These are phyloP conservation scores for Tricholaema leucomelas DNA, from an alignment of 2,113 vertebrate species.

Conservation along the genomic window DNA sequence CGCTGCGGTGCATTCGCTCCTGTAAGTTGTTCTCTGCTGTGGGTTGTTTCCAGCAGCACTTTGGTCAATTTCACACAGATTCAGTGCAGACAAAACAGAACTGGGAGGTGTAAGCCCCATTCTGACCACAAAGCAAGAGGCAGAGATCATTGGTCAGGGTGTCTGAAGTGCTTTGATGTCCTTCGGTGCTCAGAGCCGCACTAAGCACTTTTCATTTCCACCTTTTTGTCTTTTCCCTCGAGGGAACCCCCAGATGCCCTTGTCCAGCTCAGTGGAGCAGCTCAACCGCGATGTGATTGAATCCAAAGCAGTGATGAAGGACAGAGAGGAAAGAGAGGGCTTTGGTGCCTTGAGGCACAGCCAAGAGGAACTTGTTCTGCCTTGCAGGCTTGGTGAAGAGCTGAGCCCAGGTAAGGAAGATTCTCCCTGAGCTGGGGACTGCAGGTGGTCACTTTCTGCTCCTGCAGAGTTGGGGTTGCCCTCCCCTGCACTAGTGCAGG, in stretches of 20 bases:
- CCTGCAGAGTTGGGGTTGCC: neutral
- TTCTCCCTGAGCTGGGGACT: neutral
- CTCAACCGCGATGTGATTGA: neutral
- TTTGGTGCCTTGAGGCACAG: neutral
- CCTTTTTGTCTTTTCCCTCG: neutral
- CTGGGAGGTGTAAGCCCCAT: neutral
- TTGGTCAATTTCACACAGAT: too few relatives aligned
- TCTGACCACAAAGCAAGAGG: neutral
- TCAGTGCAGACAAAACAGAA: fast-evolving
- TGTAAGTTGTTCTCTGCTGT: fast-evolving
- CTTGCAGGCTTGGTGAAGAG: neutral
- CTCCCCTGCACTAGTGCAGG: neutral
- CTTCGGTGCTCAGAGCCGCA: neutral
- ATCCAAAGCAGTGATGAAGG: neutral
- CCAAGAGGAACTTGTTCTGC: neutral
- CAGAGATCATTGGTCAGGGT: neutral
- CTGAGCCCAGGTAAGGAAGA: neutral
- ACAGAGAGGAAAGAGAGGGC: neutral
- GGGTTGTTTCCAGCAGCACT: neutral
- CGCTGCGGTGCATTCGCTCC: fast-evolving
- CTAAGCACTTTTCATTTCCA: neutral
- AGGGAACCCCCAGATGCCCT: neutral
- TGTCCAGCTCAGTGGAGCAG: fast-evolving
- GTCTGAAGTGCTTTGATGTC: neutral
- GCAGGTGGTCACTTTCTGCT: neutral